Conservation (phyloP, 2,888 invertebrate species). For the Blomia tropicalis region DNA sequence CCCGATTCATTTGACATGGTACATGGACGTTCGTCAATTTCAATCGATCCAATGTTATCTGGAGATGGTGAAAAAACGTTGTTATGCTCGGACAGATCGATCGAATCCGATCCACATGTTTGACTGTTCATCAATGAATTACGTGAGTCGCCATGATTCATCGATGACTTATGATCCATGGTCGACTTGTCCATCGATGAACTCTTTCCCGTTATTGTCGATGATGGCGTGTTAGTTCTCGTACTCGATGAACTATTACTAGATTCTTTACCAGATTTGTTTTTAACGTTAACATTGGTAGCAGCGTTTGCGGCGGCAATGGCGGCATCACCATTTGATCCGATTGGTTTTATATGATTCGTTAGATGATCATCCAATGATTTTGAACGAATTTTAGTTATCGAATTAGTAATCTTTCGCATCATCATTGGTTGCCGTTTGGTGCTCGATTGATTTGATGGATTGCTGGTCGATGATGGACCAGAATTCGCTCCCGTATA, state of each 20-base stretch:
- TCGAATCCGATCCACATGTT: background rate
- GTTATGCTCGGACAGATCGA: background rate
- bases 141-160: background rate
- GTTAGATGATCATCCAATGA: constrained; percentile 38
- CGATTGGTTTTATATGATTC: background rate
- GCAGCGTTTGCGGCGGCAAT: background rate
- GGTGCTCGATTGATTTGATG: background rate
- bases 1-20: background rate
- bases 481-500: background rate
- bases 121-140: background rate
- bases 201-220: background rate
- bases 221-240: background rate
- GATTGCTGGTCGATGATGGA: no score
- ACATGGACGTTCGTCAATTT: background rate
- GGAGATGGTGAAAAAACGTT: background rate
- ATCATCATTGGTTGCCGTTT: constrained; percentile 5
- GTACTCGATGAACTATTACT: background rate
- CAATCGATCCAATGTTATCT: background rate
- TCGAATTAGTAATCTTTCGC: constrained; percentile 20
- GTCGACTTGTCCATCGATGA: background rate
- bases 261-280: no score
- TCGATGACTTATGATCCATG: background rate
- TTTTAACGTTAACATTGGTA: background rate
- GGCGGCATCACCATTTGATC: background rate
- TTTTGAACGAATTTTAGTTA: constrained; percentile 27